phyloP scores from a whole-genome alignment of 2,888 invertebrate species.

The Drosophila eohydei region DNA sequence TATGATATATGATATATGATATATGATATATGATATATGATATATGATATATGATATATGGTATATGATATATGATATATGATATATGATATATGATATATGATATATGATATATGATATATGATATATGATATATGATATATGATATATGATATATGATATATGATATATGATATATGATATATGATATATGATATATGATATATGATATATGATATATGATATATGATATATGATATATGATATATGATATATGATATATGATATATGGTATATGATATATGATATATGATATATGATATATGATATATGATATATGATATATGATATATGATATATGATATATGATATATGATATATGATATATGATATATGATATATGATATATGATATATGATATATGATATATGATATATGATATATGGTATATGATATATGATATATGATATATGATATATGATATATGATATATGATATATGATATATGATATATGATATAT shows the following conservation, averaged over 20 bases:
- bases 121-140: conserved; percentile 1
- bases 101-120: neutral
- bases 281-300: neutral
- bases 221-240: conserved; percentile 3
- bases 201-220: neutral
- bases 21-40: neutral
- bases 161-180: neutral
- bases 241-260: neutral
- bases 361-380: neutral
- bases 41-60: neutral
- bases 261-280: neutral
- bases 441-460: neutral
- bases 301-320: neutral
- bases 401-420: conserved; percentile 4
- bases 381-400: neutral
- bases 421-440: neutral
- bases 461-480: neutral
- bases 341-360: conserved; percentile 4
- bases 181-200: conserved; percentile 4
- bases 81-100: conserved; percentile 2
- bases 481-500: conserved; percentile 4
- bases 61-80: conserved; percentile 3
- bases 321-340: conserved; percentile 1
- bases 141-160: conserved; percentile 3
- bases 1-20: conserved; percentile 8